A percentile compares a stretch with the other conserved stretches of the same genome.
Conservation (phyloP, 1,140 invertebrate species). For the Drosophila biarmipes region DNA sequence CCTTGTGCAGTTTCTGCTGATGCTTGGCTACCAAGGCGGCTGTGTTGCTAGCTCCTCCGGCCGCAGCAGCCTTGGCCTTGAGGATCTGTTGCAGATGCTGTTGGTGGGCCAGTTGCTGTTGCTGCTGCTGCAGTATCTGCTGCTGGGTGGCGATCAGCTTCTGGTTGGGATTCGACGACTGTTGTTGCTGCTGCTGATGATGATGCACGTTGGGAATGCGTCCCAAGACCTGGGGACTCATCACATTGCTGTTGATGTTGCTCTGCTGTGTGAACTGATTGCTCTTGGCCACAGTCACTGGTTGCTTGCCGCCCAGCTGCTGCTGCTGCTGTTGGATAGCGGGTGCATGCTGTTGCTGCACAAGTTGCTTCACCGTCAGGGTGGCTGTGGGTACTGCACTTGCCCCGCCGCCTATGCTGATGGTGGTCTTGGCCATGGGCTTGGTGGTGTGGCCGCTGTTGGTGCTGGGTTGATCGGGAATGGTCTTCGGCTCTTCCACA, state of each 20-base stretch:
- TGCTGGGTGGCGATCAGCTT: conserved; percentile 79
- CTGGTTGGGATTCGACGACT: conserved; percentile 74
- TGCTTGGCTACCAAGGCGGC: conserved; percentile 77
- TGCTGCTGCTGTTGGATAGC: conserved; percentile 80
- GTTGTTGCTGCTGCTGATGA: conserved; percentile 53
- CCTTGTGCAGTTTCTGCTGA: conserved; percentile 71
- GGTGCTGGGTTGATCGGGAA: conserved; percentile 51
- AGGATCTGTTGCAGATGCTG: conserved; percentile 81
- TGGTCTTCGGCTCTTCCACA: conserved; percentile 77
- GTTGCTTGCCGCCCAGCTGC: conserved; percentile 54
- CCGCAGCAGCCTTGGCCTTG: conserved; percentile 77
- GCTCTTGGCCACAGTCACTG: conserved; percentile 16
- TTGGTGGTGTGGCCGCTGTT: conserved; percentile 33
- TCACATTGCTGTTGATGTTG: conserved; percentile 41
- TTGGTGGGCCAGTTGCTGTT: conserved; percentile 78
- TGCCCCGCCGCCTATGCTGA: conserved; percentile 54
- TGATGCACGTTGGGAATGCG: conserved; percentile 74
- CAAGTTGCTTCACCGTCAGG: conserved; percentile 76
- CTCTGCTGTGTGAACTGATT: conserved; percentile 35
- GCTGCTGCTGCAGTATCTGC: conserved; percentile 79
- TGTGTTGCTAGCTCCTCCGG: conserved; percentile 69
- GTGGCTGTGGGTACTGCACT: conserved; percentile 53
- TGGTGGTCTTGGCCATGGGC: conserved; percentile 63
- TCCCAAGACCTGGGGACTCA: conserved; percentile 66
- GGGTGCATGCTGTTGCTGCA: conserved; percentile 79